Evolutionary conservation across 2,113 vertebrate genomes (phyloP).

Genomic region (Periophthalmus modestus): DNA sequence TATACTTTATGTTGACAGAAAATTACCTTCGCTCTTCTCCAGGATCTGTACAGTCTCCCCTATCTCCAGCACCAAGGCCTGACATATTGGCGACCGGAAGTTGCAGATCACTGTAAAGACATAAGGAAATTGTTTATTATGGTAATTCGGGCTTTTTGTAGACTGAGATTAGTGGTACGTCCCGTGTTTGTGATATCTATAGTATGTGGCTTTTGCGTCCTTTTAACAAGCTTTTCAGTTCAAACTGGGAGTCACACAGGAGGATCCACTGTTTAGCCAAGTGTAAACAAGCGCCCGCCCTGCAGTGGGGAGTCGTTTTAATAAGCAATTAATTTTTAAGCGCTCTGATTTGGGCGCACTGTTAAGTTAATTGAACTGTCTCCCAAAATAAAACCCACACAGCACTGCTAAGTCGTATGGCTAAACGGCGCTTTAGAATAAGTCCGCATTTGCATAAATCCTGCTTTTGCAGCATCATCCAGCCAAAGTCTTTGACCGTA

Average conservation of each 20-base stretch:
- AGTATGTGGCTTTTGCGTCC: conserved; percentile 10
- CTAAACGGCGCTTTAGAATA: conserved; percentile 51
- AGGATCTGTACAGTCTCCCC: conserved; percentile 97
- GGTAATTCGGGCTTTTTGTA: neutral
- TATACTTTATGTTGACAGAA: neutral
- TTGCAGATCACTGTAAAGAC: conserved; percentile 88
- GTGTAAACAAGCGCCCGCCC: conserved; percentile 64
- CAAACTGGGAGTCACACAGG: conserved; percentile 48
- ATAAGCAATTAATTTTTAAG: conserved; percentile 71
- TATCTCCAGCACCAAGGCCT: conserved; percentile 93
- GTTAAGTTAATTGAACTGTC: conserved; percentile 67
- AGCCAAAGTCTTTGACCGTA: conserved; percentile 27
- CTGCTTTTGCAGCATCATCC: conserved; percentile 37
- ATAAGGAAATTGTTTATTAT: neutral
- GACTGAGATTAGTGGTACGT: conserved; percentile 7
- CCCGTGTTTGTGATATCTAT: conserved; percentile 3
- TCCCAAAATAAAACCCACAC: conserved; percentile 60
- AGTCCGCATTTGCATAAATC: conserved; percentile 49
- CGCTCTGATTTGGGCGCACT: conserved; percentile 57
- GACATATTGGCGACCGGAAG: conserved; percentile 90
- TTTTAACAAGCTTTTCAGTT: conserved; percentile 60
- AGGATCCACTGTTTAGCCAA: conserved; percentile 52
- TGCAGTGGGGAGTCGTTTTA: conserved; percentile 64
- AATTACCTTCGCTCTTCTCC: conserved; percentile 95
- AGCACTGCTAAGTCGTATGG: conserved; percentile 43